A percentile compares a stretch with the other conserved stretches of the same genome.
These are phyloP conservation scores for Chaenodraco wilsoni DNA, from an alignment of 2,797 vertebrate genomes.

Conservation along the genomic window DNA sequence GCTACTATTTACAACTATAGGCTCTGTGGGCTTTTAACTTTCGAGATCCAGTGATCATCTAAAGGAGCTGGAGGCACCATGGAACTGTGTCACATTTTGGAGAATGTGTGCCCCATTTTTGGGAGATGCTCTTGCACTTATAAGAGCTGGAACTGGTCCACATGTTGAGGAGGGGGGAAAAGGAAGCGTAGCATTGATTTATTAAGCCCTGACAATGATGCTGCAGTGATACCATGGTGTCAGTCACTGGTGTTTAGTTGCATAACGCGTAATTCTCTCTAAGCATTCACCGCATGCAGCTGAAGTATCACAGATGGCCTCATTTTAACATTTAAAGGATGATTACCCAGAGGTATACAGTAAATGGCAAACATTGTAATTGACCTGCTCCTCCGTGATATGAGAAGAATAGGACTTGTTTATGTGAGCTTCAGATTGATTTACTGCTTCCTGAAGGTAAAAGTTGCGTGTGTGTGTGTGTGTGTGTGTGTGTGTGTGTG, in stretches of 20 bases:
- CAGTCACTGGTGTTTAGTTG: slow-evolving; percentile 38
- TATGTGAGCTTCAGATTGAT: slow-evolving; percentile 36
- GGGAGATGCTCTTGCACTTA: slow-evolving; percentile 31
- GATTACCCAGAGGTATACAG: slow-evolving; percentile 26
- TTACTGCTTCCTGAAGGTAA: slow-evolving; percentile 37
- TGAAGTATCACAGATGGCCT: slow-evolving; percentile 52
- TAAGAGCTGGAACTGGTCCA: slow-evolving; percentile 34
- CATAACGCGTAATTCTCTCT: slow-evolving; percentile 39
- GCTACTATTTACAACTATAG: slow-evolving; percentile 48
- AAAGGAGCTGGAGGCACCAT: slow-evolving; percentile 12
- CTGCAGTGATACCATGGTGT: slow-evolving; percentile 42
- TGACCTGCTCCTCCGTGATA: slow-evolving; percentile 34
- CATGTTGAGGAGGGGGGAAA: slow-evolving; percentile 26
- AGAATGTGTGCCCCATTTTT: slow-evolving; percentile 52
- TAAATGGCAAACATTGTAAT: slow-evolving; percentile 29
- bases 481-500: slow-evolving; percentile 12
- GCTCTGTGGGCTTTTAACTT: slow-evolving; percentile 34
- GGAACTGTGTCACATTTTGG: slow-evolving; percentile 52
- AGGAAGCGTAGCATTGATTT: slow-evolving; percentile 39
- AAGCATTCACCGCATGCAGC: slow-evolving; percentile 30
- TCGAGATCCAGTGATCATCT: slow-evolving; percentile 44
- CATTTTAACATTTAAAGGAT: slow-evolving; percentile 50
- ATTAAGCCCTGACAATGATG: slow-evolving; percentile 20
- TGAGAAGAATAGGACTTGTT: slow-evolving; percentile 25
- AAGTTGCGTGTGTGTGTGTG: slow-evolving; percentile 17